Base-by-base conservation (phyloP, 2,113 vertebrate species). In the Cricetomys ansorgei region DNA sequence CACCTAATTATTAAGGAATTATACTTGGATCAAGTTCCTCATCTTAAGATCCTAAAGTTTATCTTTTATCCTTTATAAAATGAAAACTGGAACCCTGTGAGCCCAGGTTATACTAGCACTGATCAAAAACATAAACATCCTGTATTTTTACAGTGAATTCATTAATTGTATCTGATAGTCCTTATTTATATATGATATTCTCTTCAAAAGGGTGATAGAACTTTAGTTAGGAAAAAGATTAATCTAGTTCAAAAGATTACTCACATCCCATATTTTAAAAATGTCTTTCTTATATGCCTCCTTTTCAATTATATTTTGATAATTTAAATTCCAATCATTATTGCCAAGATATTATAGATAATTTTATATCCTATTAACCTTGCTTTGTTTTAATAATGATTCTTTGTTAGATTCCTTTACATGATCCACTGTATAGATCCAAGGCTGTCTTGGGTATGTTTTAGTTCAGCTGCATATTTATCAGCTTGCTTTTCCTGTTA, bases 311-410 rank as follows among this genome's bases (percentile, higher is more conserved):
- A 96, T 64, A 98, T 97, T 98, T 98, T 98, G 98, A 98, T 98
- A 98, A 99, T 98, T 98, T 98, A 99, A 99, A 98, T 98, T 98
- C 97, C 98, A 98, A 97, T 97, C 98, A 98, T 98, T 99, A 98
- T 98, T 98, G 98, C 98, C 98, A 97, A 98, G 97, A 25, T 97
- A 99, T 99, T 99, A 99, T 98, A 98, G 97, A 98, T 98, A 98
- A 99, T 99, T 99, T 99, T 99, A 99, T 99, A 99, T 99, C 98
- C 97, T 99, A 99, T 99, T 99, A 99, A 99, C 98, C 97, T 97
- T 98, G 98, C 98, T 99, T 99, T 99, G 99, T 99, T 99, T 99
- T 99, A 99, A 99, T 99, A 99, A 99, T 98, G 98, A 98, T 97
- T 98, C 98, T 98, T 98, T 99, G 99, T 99, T 99, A 99, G 98